Evolutionary conservation across 2,888 invertebrate species (phyloP), one percentile per base, ranked within the genome.

Genomic region (Camptogramma bilineatum): DNA sequence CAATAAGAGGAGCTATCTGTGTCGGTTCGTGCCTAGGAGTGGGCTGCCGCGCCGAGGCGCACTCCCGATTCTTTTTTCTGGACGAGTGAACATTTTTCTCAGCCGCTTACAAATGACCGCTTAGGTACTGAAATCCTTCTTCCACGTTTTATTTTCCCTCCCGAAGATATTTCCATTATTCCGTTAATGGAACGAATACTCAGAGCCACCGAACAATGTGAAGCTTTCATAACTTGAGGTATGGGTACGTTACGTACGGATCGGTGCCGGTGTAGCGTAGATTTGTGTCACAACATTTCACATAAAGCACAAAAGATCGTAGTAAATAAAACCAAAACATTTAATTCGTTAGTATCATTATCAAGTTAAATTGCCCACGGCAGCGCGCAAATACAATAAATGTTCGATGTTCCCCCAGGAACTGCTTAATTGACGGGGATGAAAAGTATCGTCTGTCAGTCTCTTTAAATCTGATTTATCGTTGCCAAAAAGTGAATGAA

Each of bases 101-200:
- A 79, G 79, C 84, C 81, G 85, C 87, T 87, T 87, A 91, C 87
- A 91, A 91, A 91, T 90, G 87, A 87, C 90, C 88, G 86, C 85
- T 89, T 85, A 85, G 83, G 84, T 86, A 84, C 83, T 85, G 83
- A 85, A 90, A 88, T 88, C 86, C 85, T 85, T 87, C 82, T 80
- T 75, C 81, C 79, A 82, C 87, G 79, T 87, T 88, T 86, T 87
- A 90, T 87, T 88, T 84, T 84, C 79, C 76, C 83, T 84, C 80
- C 82, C 81, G 82, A 78, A 84, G 83, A 85, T 86, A 84, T 85
- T 86, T 82, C 85, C 82, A 87, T 90, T 90, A 90, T 88, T 84
- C 85, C 81, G 84, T 87, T 90, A 91, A 90, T 89, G 88, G 88
- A 86, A 86, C 82, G 80, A n/a, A 80, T 85, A 83, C 86, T 84